Percentiles rank a stretch among this genome's conserved stretches.
These are phyloP conservation scores for Orientallactaga sibirica DNA, from an alignment of 2,797 vertebrate species.

Conservation along the genomic window DNA sequence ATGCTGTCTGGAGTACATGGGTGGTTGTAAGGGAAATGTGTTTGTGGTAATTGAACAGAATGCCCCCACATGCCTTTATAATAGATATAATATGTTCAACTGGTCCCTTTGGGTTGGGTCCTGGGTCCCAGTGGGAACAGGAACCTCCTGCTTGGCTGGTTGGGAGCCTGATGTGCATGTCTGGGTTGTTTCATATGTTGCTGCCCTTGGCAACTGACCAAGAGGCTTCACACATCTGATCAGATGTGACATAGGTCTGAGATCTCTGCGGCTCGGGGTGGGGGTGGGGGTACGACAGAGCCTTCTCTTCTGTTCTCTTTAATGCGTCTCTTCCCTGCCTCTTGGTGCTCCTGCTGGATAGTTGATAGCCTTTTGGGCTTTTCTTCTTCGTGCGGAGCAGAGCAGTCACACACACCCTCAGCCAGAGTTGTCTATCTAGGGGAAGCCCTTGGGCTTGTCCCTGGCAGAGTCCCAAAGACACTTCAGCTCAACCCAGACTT, in stretches of 20 bases:
- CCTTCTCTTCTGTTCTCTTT: background rate
- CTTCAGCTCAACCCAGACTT: background rate
- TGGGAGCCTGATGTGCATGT: background rate
- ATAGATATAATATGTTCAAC: background rate
- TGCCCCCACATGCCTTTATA: background rate
- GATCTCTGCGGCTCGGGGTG: background rate
- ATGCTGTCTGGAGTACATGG: background rate
- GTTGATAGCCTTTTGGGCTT: background rate
- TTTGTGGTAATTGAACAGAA: background rate
- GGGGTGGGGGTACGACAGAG: background rate
- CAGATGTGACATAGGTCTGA: background rate
- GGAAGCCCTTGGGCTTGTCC: background rate
- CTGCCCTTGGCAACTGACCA: conserved; percentile 17
- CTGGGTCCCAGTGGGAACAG: background rate
- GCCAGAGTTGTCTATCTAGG: background rate
- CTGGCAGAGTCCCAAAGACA: conserved; percentile 14
- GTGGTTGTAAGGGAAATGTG: background rate
- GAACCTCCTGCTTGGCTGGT: background rate
- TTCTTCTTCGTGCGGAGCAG: background rate
- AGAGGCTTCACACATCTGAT: background rate
- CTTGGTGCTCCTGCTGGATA: background rate
- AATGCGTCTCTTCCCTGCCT: background rate
- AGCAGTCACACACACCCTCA: background rate
- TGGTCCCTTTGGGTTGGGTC: background rate
- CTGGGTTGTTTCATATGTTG: background rate